Evolutionary conservation across 2,888 invertebrate genomes (phyloP).

Genomic region (Heliconius sara): DNA sequence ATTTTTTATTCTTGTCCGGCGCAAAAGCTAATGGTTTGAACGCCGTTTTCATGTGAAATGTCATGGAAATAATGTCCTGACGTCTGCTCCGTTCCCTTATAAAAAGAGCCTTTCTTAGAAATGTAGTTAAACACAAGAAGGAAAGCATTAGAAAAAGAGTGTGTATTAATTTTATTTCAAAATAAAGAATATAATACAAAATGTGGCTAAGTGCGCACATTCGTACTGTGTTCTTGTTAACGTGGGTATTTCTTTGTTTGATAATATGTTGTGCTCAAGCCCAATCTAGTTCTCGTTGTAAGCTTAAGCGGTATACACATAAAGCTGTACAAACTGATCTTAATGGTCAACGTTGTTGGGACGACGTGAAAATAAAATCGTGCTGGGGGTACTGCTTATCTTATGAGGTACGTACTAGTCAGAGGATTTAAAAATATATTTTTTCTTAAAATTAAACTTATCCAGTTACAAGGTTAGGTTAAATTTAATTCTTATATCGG

Average conservation of each 20-base stretch:
- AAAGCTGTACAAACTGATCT: conserved; percentile 79
- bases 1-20: conserved; percentile 41
- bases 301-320: conserved; percentile 66
- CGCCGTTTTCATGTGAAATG: conserved; percentile 67
- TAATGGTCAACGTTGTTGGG: conserved; percentile 90
- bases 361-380: conserved; percentile 89
- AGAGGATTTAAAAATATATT: not conserved
- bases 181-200: conserved; percentile 31
- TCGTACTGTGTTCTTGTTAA: conserved; percentile 52
- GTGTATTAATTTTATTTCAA: not conserved
- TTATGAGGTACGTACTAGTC: conserved; percentile 86
- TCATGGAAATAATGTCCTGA: conserved; percentile 70
- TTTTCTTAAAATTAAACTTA: too few relatives aligned
- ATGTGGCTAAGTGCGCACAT: conserved; percentile 49
- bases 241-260: conserved; percentile 57
- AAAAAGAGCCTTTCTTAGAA: conserved; percentile 59
- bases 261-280: conserved; percentile 55
- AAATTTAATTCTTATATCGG: too few relatives aligned
- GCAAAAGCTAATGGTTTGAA: conserved; percentile 69
- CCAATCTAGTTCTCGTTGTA: conserved; percentile 62
- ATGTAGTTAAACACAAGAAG: conserved; percentile 54
- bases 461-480: too few relatives aligned
- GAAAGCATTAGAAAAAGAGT: conserved; percentile 46
- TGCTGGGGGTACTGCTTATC: conserved; percentile 95
- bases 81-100: conserved; percentile 67